Evolutionary conservation across 2,113 vertebrate species (phyloP).

Genomic region (Thamnophis sirtalis): DNA sequence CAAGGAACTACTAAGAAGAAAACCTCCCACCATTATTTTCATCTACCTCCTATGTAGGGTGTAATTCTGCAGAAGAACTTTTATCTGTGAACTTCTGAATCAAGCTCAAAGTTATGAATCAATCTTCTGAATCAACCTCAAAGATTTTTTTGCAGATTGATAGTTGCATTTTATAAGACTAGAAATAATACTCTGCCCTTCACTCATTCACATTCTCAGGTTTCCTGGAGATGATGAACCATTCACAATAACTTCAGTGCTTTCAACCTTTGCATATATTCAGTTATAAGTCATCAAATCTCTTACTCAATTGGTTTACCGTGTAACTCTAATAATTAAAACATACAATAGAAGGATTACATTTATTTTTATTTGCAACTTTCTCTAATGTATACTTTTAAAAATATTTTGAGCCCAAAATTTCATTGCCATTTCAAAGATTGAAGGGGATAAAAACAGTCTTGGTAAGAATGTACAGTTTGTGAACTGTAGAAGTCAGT

Average conservation of each 20-base stretch:
- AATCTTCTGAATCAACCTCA: background rate
- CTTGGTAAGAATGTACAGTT: background rate
- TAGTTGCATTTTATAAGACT: background rate
- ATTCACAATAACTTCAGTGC: background rate
- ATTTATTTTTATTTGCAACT: background rate
- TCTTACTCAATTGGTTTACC: background rate
- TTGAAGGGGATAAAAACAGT: background rate
- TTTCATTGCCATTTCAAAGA: background rate
- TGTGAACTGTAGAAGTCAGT: background rate
- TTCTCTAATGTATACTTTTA: background rate
- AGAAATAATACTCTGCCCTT: background rate
- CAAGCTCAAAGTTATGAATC: no score
- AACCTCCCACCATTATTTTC: background rate
- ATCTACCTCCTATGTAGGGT: background rate
- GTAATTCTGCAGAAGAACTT: background rate
- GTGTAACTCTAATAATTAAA: background rate
- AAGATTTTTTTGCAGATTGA: background rate
- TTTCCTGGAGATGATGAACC: background rate
- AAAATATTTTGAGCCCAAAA: background rate
- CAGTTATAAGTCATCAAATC: background rate
- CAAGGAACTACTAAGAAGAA: background rate
- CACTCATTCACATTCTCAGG: background rate
- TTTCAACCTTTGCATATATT: background rate
- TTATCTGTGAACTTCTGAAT: background rate
- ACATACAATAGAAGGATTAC: background rate